A percentile compares a stretch with the other conserved stretches of the same genome.
phyloP scores from a whole-genome alignment of 2,113 vertebrate species.

The Brachyhypopomus gauderio region DNA sequence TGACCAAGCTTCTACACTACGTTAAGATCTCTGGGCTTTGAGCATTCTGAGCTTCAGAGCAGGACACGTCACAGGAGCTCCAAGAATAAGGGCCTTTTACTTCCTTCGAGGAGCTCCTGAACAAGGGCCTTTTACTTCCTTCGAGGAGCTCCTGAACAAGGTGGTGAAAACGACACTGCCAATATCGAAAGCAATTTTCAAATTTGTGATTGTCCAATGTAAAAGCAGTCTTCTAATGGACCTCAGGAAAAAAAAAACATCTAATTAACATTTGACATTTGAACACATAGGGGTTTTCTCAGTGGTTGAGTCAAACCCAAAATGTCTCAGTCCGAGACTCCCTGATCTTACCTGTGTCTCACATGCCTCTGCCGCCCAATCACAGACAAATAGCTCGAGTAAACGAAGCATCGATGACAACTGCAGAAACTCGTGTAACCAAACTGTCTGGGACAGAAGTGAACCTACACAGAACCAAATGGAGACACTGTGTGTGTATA shows the following conservation, averaged over 20 bases:
- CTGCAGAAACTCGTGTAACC: neutral
- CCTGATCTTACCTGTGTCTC: neutral
- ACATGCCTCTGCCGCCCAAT: neutral
- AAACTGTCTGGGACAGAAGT: too few species aligned
- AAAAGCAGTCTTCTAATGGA: too few species aligned
- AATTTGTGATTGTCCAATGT: too few species aligned
- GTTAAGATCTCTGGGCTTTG: conserved; percentile 28
- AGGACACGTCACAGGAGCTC: neutral
- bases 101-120: neutral
- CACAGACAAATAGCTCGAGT: neutral
- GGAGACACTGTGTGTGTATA: neutral
- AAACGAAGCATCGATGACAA: neutral
- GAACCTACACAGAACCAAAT: neutral
- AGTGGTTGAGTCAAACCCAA: neutral
- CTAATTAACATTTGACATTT: conserved; percentile 48
- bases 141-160: neutral
- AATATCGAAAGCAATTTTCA: conserved; percentile 40
- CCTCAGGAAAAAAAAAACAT: conserved; percentile 34
- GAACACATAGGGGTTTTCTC: conserved; percentile 32
- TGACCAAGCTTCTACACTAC: conserved; percentile 44
- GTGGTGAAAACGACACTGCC: neutral
- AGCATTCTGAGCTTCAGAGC: conserved; percentile 14
- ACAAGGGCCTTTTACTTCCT: neutral
- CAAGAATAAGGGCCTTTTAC: neutral
- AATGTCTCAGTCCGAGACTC: neutral